phyloP scores from a whole-genome alignment of 2,888 invertebrate genomes.

The Timema podura region DNA sequence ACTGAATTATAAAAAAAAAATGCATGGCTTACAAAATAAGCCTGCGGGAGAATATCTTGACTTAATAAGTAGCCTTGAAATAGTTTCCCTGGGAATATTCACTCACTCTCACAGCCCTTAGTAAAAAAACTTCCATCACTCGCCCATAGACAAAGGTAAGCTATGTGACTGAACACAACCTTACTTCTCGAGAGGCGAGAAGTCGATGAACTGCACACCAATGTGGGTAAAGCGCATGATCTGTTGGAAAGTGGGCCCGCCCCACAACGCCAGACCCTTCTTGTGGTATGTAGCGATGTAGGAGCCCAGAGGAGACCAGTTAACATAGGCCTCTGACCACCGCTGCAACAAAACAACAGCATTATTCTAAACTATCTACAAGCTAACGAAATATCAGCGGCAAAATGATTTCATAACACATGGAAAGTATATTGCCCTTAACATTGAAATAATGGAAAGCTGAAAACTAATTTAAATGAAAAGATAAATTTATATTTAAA shows the following conservation, averaged over 20 bases:
- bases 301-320: conserved; percentile 97
- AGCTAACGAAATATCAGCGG: no score
- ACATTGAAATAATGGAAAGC: no score
- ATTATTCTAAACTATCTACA: no score
- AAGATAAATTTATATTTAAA: no score
- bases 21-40: no score
- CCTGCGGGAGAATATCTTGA: neutral
- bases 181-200: conserved; percentile 93
- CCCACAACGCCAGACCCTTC: conserved; percentile 95
- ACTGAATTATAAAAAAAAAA: no score
- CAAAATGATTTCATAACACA: no score
- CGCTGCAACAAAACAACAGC: conserved; percentile 51
- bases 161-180: conserved; percentile 27
- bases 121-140: no score
- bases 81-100: neutral
- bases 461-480: no score
- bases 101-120: no score
- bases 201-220: conserved; percentile 92
- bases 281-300: conserved; percentile 95
- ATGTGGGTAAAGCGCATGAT: conserved; percentile 87
- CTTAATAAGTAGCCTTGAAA: neutral
- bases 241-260: conserved; percentile 87
- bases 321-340: conserved; percentile 94
- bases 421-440: no score
- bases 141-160: no score